phyloP scores from a whole-genome alignment of 2,113 vertebrate species.

The Campylomormyrus numenius region DNA sequence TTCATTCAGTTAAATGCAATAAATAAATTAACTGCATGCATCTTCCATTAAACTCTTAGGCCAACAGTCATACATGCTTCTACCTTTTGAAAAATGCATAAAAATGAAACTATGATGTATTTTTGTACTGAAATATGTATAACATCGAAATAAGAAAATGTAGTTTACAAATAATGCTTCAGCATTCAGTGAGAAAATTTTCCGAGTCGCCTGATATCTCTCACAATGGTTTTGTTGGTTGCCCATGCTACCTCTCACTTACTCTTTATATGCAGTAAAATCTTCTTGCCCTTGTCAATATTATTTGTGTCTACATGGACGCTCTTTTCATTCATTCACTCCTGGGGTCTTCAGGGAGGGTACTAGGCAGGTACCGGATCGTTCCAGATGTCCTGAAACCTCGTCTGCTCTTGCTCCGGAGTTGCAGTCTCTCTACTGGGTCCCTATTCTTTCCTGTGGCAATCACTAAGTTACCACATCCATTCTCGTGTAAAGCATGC shows the following conservation, averaged over 20 bases:
- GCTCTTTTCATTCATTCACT: not conserved
- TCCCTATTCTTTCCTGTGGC: not conserved
- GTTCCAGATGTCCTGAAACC: not conserved
- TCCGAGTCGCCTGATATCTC: not conserved
- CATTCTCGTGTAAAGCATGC: not conserved
- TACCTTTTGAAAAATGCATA: not conserved
- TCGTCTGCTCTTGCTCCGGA: not conserved
- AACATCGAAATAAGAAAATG: not conserved
- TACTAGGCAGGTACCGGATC: not conserved
- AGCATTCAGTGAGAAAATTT: not conserved
- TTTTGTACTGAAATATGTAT: not conserved
- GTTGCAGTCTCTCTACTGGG: not conserved
- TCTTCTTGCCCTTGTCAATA: not conserved
- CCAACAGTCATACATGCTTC: not conserved
- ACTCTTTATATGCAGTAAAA: not conserved
- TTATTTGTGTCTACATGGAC: not conserved
- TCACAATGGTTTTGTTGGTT: not conserved
- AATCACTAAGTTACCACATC: not conserved
- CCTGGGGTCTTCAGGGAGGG: not conserved
- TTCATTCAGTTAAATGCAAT: not conserved
- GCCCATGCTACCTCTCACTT: not conserved
- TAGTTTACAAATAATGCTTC: not conserved
- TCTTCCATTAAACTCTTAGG: not conserved
- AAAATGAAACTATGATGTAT: not conserved
- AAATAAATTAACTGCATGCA: not conserved